phyloP scores from a whole-genome alignment of 2,888 invertebrate species.

The Auanema freiburgensis region DNA sequence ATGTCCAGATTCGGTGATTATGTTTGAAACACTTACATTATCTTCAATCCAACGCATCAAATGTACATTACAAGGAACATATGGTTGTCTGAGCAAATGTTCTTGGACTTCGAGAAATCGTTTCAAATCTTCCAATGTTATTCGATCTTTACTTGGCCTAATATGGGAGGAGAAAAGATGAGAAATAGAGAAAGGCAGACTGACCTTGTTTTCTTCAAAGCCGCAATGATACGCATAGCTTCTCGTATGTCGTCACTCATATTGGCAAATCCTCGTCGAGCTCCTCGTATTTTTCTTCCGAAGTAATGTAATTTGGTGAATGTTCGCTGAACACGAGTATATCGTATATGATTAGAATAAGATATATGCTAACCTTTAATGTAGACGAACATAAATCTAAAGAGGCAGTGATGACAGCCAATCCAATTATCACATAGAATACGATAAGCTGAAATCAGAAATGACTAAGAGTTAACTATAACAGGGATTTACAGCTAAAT shows the following conservation, averaged over 20 bases:
- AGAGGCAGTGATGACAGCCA: conserved; percentile 64
- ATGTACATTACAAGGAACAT: conserved; percentile 63
- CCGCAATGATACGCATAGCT: conserved; percentile 64
- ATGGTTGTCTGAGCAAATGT: conserved; percentile 59
- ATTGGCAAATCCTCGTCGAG: conserved; percentile 59
- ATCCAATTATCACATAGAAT: conserved; percentile 63
- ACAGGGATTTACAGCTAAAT: conserved; percentile 41
- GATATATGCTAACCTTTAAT: conserved; percentile 41
- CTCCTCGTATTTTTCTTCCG: conserved; percentile 57
- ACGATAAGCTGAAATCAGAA: conserved; percentile 55
- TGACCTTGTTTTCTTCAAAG: conserved; percentile 61
- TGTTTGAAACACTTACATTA: conserved; percentile 28
- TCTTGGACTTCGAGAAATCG: conserved; percentile 64
- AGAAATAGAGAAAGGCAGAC: conserved; percentile 1
- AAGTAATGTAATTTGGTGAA: conserved; percentile 65
- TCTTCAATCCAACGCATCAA: conserved; percentile 64
- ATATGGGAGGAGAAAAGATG: conserved; percentile 5
- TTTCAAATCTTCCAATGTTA: conserved; percentile 64
- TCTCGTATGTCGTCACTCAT: conserved; percentile 64
- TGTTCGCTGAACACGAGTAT: conserved; percentile 37
- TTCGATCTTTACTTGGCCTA: conserved; percentile 61
- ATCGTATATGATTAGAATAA: neutral
- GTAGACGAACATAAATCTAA: conserved; percentile 64
- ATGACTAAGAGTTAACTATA: neutral
- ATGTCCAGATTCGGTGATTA: conserved; percentile 17